These are phyloP conservation scores for Apotomis turbidana DNA, from an alignment of 2,888 invertebrate genomes.

Conservation along the genomic window DNA sequence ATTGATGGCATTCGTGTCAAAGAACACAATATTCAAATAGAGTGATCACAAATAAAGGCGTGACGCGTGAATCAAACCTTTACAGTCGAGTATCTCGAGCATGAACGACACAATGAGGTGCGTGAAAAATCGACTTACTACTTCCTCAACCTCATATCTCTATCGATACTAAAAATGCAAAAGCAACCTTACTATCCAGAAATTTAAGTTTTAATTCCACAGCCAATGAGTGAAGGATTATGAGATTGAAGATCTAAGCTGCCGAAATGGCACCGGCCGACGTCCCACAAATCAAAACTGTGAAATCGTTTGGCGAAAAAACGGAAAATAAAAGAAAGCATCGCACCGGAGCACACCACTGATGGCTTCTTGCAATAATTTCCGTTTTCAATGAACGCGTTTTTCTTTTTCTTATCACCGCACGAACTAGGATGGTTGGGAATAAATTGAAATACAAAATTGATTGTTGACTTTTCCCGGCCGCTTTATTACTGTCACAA, in stretches of 20 bases:
- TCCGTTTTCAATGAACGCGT: slow-evolving; percentile 82
- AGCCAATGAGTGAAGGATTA: neutral
- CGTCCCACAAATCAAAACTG: slow-evolving; percentile 75
- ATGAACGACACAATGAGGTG: slow-evolving; percentile 71
- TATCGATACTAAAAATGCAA: neutral
- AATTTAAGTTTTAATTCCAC: slow-evolving; percentile 1
- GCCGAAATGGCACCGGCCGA: slow-evolving; percentile 55
- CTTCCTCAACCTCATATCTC: slow-evolving; percentile 9
- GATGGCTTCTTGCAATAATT: slow-evolving; percentile 84
- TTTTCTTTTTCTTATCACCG: slow-evolving; percentile 83
- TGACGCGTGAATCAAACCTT: slow-evolving; percentile 59
- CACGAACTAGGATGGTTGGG: slow-evolving; percentile 82
- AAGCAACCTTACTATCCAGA: neutral
- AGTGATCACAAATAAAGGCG: slow-evolving; percentile 58
- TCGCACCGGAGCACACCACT: slow-evolving; percentile 73
- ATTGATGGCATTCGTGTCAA: slow-evolving; percentile 26
- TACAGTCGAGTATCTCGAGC: slow-evolving; percentile 57
- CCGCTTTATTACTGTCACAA: slow-evolving; percentile 83
- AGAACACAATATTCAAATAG: slow-evolving; percentile 56
- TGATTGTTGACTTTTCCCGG: slow-evolving; percentile 84
- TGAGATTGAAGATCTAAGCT: slow-evolving; percentile 6
- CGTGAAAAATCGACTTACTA: slow-evolving; percentile 62
- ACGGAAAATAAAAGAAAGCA: slow-evolving; percentile 61
- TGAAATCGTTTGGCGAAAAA: slow-evolving; percentile 62
- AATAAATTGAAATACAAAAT: slow-evolving; percentile 85